phyloP scores from a whole-genome alignment of 2,113 vertebrate genomes.

The Pycnonotus jocosus region DNA sequence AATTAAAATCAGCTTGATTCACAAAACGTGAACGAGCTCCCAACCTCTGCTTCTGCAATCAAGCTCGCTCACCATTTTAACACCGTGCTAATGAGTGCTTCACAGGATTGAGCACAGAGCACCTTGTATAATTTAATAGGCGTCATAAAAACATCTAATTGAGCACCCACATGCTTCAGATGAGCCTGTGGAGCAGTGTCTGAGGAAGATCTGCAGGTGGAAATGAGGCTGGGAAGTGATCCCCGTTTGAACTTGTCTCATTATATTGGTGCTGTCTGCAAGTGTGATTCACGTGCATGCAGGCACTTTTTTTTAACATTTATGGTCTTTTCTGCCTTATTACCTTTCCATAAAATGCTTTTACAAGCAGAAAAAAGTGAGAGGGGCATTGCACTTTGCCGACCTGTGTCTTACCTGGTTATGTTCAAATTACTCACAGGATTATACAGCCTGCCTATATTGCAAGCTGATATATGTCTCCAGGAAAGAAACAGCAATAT shows the following conservation, averaged over 20 bases:
- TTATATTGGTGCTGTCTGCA: background rate
- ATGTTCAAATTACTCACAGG: background rate
- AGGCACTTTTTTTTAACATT: background rate
- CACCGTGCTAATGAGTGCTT: constrained; percentile 5
- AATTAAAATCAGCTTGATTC: constrained; percentile 51
- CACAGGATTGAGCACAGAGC: background rate
- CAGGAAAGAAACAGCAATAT: background rate
- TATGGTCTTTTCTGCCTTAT: background rate
- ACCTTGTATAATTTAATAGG: constrained; percentile 21
- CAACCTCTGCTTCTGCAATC: background rate
- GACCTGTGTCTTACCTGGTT: background rate
- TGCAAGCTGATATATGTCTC: background rate
- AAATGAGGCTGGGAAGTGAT: constrained; percentile 6
- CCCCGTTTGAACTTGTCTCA: background rate
- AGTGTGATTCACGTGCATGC: background rate
- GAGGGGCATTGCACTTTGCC: background rate
- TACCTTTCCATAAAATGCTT: background rate
- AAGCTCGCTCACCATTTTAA: background rate
- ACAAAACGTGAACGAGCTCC: background rate
- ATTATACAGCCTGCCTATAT: background rate
- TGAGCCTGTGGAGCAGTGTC: background rate
- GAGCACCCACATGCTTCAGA: background rate
- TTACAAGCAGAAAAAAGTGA: background rate
- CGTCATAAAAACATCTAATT: constrained; percentile 28
- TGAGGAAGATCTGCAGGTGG: background rate